Conservation (phyloP, 2,797 vertebrate species). For the Lithobates pipiens region DNA sequence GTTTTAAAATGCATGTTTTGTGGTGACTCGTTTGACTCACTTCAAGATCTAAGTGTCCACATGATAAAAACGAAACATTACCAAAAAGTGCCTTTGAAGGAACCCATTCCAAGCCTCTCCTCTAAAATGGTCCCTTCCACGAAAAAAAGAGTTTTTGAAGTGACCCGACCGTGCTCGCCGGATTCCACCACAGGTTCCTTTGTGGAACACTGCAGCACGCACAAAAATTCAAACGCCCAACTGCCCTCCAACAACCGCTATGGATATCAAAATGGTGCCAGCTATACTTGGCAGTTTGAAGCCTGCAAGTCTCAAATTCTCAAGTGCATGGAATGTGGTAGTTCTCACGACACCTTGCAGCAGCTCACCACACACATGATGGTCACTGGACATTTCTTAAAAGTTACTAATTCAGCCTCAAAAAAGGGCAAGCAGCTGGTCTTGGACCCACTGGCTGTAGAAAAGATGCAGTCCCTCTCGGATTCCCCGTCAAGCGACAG, state of each 20-base stretch:
- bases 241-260: conserved; percentile 92
- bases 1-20: conserved; percentile 99
- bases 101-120: conserved; percentile 94
- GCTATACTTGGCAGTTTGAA: conserved; percentile 99
- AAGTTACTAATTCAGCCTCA: conserved; percentile 97
- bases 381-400: conserved; percentile 98
- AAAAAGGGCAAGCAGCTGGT: conserved; percentile 98
- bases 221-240: conserved; percentile 80
- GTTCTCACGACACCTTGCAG: conserved; percentile 95
- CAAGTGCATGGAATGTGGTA: conserved; percentile 99
- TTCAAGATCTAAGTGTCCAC: conserved; percentile 97
- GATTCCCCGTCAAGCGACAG: conserved; percentile 82
- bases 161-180: conserved; percentile 92
- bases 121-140: conserved; percentile 91
- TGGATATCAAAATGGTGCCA: conserved; percentile 96
- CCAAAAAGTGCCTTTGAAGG: conserved; percentile 99
- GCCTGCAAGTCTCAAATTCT: conserved; percentile 99
- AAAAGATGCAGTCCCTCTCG: conserved; percentile 93
- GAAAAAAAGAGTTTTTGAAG: conserved; percentile 94
- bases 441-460: conserved; percentile 92
- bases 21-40: conserved; percentile 97
- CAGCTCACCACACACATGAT: conserved; percentile 99
- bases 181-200: conserved; percentile 93
- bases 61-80: conserved; percentile 99
- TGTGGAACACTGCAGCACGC: conserved; percentile 84